Percentiles rank a stretch among this genome's conserved stretches.
Evolutionary conservation across 2,888 invertebrate species (phyloP).

Genomic region (Platynereis dumerilii): DNA sequence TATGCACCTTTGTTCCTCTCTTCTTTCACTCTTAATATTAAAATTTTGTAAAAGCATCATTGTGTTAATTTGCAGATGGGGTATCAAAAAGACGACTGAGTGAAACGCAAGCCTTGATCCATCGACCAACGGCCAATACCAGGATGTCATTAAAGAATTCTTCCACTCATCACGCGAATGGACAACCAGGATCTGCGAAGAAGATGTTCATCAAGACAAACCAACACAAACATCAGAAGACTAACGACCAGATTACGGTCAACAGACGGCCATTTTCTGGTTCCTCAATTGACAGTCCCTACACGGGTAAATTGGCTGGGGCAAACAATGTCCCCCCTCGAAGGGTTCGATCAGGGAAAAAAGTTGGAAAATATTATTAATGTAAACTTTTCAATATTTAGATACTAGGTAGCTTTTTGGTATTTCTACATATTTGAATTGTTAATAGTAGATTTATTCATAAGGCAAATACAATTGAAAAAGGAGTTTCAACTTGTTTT

Average conservation of each 20-base stretch:
- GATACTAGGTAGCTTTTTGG: too few relatives aligned
- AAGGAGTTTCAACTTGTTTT: too few relatives aligned
- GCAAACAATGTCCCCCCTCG: conserved; percentile 15
- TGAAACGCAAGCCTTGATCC: conserved; percentile 26
- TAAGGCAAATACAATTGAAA: too few relatives aligned
- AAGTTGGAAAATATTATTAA: conserved; percentile 12
- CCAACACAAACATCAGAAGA: conserved; percentile 8
- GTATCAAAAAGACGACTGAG: conserved; percentile 14
- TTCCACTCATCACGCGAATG: conserved; percentile 26
- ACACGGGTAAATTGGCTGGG: conserved; percentile 29
- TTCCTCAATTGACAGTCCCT: conserved; percentile 36
- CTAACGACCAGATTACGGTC: conserved; percentile 41
- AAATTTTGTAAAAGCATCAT: neutral
- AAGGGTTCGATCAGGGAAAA: conserved; percentile 28
- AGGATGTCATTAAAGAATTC: conserved; percentile 11
- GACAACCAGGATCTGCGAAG: conserved; percentile 27
- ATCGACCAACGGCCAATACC: conserved; percentile 20
- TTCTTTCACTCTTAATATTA: neutral
- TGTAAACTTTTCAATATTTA: too few relatives aligned
- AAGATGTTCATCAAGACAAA: conserved; percentile 26
- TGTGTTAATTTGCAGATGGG: conserved; percentile 22
- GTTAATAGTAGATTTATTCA: too few relatives aligned
- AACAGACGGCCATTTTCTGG: conserved; percentile 56
- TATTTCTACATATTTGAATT: too few relatives aligned
- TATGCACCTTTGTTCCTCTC: too few relatives aligned